Evolutionary conservation across 2,797 vertebrate genomes (phyloP).

Genomic region (Pseudochirops corinnae): DNA sequence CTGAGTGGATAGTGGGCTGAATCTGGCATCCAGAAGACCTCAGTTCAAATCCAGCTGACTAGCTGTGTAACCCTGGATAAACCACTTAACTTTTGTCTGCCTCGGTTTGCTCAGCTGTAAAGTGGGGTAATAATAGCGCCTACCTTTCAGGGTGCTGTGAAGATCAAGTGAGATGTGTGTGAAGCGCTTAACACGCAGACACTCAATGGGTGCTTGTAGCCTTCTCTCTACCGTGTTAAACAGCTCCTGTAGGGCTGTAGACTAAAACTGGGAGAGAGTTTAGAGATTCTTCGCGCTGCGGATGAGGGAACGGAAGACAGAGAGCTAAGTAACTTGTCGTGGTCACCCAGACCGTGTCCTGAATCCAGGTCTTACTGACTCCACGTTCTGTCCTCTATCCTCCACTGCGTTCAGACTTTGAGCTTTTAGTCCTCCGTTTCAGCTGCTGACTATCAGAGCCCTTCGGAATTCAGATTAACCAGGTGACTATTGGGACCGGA

Average conservation of each 20-base stretch:
- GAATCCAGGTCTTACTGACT: not conserved
- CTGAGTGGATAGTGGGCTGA: not conserved
- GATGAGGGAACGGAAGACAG: not conserved
- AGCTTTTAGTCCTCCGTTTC: not conserved
- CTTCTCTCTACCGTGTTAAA: not conserved
- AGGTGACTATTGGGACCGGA: not conserved
- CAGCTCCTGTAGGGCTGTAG: not conserved
- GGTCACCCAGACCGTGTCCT: not conserved
- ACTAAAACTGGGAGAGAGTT: not conserved
- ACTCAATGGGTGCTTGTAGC: not conserved
- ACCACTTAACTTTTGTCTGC: not conserved
- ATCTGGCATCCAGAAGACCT: not conserved
- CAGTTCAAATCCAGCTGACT: not conserved
- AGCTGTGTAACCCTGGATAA: not conserved
- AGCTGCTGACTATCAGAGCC: not conserved
- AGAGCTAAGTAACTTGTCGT: not conserved
- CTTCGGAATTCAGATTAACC: not conserved
- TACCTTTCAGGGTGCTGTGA: not conserved
- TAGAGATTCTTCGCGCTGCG: not conserved
- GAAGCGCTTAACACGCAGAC: not conserved
- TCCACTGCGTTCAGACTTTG: not conserved
- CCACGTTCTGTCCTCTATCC: not conserved
- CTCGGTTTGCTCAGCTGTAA: not conserved
- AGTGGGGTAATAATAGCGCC: not conserved
- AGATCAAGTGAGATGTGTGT: not conserved